Evolutionary conservation across 2,797 vertebrate species (phyloP), one percentile per base, ranked within the genome.

Genomic region (Pogonophryne albipinna): DNA sequence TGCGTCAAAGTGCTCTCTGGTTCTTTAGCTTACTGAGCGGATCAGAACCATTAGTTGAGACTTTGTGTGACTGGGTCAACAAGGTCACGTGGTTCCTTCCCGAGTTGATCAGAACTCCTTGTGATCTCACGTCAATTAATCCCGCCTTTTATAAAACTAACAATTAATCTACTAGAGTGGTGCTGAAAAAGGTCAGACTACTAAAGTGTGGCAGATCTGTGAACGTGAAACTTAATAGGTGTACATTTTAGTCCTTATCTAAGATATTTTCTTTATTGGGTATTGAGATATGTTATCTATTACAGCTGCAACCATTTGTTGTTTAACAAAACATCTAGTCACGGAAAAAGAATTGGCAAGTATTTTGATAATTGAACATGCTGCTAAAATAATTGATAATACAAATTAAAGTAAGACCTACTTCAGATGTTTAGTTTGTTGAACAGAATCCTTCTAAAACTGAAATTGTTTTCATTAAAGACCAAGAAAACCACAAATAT

Each of bases 41-140:
- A 64, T 75, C 45, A 65, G 59, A 71, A 52, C 44, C 65, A 68
- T 66, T 66, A 52, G 58, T 46, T 64, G 42, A 64, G 63, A 70
- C 45, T 49, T 65, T 75, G 34, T 58, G 34, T 62, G 51, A 42
- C 44, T 62, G 19, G 34, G 46, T 86, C 55, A 52, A n/a, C 72
- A 38, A 19, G 46, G 52, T 74, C 51, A 58, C 23, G 17, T 38
- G 49, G 31, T 47, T 20, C 34, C 16, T 66, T 74, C 20, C 2
- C 42, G n/a, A 14, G n/a, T 19, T 49, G 7, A 66, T 31, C 45
- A 52, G 49, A 74, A 58, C 17, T 14, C 17, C 47, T 46, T 65
- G 27, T 71, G 56, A 66, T 53, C 31, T 74, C n/a, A 46, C 46
- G 23, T 42, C 16, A 3, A 58, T 71, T n/a, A 63, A 51, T 52